Base-by-base conservation (phyloP, 2,113 vertebrate species). In the Lophochroa leadbeateri region DNA sequence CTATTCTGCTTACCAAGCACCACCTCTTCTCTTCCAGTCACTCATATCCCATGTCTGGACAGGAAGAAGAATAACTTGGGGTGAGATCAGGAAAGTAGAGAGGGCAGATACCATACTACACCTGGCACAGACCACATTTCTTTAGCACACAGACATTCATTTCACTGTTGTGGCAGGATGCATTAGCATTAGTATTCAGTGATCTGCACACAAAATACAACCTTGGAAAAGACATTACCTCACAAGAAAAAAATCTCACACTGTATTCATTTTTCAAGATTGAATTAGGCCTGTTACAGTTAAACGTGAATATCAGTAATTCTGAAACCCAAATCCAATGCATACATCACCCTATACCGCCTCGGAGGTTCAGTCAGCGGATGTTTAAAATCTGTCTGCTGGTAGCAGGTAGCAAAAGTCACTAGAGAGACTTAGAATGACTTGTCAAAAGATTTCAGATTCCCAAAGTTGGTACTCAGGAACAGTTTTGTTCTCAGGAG, bases 201-300 rank as follows among this genome's bases (percentile, higher is more conserved):
- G 68, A 55, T 64, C 90, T 4, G 4, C 82, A 67, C 69, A 49
- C 69, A 87, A 96, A 95, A 76, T 57, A 28, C 3, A 84, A 76
- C 91, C 81, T 90, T 39, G 80, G 71, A 95, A 96, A 96, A 68
- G 90, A 95, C 94, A 88, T 97, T 95, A 96, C 94, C 93, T 98
- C 97, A 96, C 44, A 28, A 80, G 88, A 92, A 97, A 98, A 98
- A 84, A 94, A 97, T 95, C 65, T 90, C 93, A 72, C 82, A 55
- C 87, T 70, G 57, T 49, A 61, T 86, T 94, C 76, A 89, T 91
- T 97, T 94, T 96, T 96, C 87, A 96, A 94, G 92, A 92, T 5
- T 77, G 94, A 90, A 96, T 92, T 94, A 96, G 96, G 86, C 33
- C 52, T 63, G 55, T 72, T 95, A 94, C 61, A 57, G 86, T 92